phyloP scores from a whole-genome alignment of 2,113 vertebrate species.

The Calcarius ornatus region DNA sequence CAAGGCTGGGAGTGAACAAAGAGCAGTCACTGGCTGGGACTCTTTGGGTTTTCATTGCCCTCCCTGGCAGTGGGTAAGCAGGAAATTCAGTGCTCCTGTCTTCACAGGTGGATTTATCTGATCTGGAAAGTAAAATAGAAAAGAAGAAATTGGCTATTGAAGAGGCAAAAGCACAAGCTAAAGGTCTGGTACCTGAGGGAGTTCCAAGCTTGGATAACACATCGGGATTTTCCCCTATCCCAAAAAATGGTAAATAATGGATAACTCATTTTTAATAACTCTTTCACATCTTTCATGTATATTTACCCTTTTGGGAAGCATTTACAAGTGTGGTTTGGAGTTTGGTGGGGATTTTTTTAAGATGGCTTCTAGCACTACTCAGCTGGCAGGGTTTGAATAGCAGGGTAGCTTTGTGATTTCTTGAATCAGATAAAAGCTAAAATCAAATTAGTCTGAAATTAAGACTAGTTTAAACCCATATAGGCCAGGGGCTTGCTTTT shows the following conservation, averaged over 20 bases:
- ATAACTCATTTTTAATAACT: background rate
- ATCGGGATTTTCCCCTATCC: slow-evolving; percentile 77
- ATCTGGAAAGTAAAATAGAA: slow-evolving; percentile 76
- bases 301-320: background rate
- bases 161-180: slow-evolving; percentile 79
- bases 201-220: slow-evolving; percentile 62
- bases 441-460: background rate
- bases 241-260: slow-evolving; percentile 71
- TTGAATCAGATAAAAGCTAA: background rate
- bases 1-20: background rate
- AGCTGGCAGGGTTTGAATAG: background rate
- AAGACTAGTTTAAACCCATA: background rate
- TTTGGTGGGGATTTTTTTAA: background rate
- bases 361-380: background rate
- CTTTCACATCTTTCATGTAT: background rate
- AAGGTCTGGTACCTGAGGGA: slow-evolving; percentile 64
- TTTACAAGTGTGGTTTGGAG: background rate
- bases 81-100: background rate
- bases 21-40: background rate
- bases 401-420: background rate
- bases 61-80: background rate
- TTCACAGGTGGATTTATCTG: slow-evolving; percentile 73
- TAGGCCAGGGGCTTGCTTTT: background rate
- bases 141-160: slow-evolving; percentile 75
- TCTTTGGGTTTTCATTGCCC: background rate